These are phyloP conservation scores for Gadopsis bispinosus DNA, from an alignment of 2,797 vertebrate genomes.

Conservation along the genomic window DNA sequence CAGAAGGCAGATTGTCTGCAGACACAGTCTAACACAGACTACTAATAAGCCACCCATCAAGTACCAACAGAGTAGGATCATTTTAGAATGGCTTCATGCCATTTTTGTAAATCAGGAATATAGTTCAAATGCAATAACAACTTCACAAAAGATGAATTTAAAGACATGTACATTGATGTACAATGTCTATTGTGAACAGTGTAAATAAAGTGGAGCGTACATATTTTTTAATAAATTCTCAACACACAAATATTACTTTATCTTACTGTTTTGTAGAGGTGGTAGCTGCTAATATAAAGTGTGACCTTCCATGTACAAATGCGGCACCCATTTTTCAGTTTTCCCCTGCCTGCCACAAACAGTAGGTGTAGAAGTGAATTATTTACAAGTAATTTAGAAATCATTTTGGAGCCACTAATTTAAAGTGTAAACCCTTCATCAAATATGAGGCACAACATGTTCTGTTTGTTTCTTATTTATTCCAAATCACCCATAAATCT, in stretches of 20 bases:
- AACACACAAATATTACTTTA: neutral
- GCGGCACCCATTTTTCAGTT: neutral
- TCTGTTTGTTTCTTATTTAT: neutral
- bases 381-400: slow-evolving; percentile 1
- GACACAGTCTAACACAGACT: neutral
- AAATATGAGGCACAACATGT: neutral
- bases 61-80: neutral
- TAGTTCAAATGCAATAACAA: neutral
- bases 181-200: neutral
- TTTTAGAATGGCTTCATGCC: neutral
- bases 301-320: neutral
- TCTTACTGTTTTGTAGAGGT: neutral
- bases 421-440: neutral
- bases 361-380: neutral
- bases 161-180: neutral
- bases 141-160: neutral
- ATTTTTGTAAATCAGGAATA: neutral
- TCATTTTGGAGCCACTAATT: neutral
- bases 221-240: neutral
- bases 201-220: neutral
- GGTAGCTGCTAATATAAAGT: neutral
- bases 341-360: neutral
- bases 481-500: neutral
- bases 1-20: neutral
- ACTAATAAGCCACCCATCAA: neutral